These are phyloP conservation scores for Lerema accius DNA, from an alignment of 1,140 invertebrate species.

Conservation along the genomic window DNA sequence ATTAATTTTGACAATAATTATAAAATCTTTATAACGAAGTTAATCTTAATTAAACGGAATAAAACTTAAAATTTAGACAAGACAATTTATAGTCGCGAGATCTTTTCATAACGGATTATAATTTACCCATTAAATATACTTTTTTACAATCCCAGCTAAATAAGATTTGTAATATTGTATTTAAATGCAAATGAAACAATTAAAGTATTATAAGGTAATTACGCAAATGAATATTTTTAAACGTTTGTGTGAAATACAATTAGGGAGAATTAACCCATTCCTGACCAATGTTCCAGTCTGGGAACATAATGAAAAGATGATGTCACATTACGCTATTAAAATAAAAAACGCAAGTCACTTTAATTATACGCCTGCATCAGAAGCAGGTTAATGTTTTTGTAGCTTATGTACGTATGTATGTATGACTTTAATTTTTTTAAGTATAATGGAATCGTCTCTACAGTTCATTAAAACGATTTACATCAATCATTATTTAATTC, in stretches of 20 bases:
- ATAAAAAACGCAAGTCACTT: no score
- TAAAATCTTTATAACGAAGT: constrained; percentile 14
- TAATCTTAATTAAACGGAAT: constrained; percentile 19
- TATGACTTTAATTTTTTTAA: no score
- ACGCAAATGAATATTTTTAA: constrained; percentile 29
- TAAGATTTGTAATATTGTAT: constrained; percentile 22
- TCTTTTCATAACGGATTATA: constrained; percentile 26
- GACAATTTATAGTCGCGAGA: constrained; percentile 4
- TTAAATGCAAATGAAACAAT: constrained; percentile 31
- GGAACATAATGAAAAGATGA: no score
- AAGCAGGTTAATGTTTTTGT: no score
- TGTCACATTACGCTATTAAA: no score
- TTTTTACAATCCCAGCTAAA: constrained; percentile 17
- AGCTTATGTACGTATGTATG: no score
- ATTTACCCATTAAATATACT: constrained; percentile 22
- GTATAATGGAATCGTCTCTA: no score
- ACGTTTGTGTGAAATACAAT: constrained; percentile 31
- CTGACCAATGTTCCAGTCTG: background rate
- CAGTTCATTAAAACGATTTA: no score
- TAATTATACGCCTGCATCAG: no score
- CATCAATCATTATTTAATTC: no score
- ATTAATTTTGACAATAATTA: constrained; percentile 29
- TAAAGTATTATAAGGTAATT: constrained; percentile 32
- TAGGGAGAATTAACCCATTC: background rate
- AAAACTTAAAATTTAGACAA: constrained; percentile 15